Conservation (phyloP, 1,140 invertebrate species). For the Zaprionus lachaisei region DNA sequence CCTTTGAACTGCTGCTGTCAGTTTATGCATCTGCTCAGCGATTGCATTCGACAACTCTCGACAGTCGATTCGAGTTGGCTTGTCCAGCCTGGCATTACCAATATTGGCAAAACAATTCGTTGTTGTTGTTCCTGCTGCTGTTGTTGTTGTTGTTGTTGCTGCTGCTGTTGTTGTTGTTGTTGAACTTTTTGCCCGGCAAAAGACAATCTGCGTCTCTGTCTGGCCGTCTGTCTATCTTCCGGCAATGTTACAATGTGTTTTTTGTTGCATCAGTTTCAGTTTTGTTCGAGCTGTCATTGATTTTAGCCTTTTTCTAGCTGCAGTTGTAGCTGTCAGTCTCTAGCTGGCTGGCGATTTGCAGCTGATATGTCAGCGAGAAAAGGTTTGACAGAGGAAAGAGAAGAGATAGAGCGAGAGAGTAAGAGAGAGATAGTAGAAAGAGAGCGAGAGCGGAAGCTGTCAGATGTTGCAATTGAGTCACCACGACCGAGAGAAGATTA, state of each 20-base stretch:
- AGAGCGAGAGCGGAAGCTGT: slow-evolving; percentile 9
- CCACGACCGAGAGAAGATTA: slow-evolving; percentile 3
- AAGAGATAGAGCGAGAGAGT: not conserved
- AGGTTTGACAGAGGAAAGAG: slow-evolving; percentile 13
- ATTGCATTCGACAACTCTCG: slow-evolving; percentile 13
- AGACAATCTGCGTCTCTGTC: slow-evolving; percentile 6
- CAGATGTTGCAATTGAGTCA: slow-evolving; percentile 1
- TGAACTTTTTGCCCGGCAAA: slow-evolving; percentile 46
- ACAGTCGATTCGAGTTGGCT: not conserved
- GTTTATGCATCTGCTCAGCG: slow-evolving; percentile 60
- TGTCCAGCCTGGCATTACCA: slow-evolving; percentile 54
- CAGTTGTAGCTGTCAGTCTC: slow-evolving; percentile 18
- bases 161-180: slow-evolving; percentile 40
- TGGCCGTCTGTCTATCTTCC: slow-evolving; percentile 66
- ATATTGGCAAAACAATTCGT: slow-evolving; percentile 75
- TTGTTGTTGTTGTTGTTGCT: slow-evolving; percentile 44
- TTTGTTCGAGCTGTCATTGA: slow-evolving; percentile 44
- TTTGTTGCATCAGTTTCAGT: slow-evolving; percentile 73
- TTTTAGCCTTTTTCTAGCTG: slow-evolving; percentile 31
- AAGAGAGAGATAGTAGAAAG: slow-evolving; percentile 3
- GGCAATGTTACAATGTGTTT: slow-evolving; percentile 77
- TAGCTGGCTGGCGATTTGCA: slow-evolving; percentile 22
- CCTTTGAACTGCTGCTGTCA: slow-evolving; percentile 67
- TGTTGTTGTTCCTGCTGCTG: slow-evolving; percentile 44
- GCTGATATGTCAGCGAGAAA: slow-evolving; percentile 24